A percentile compares a stretch with the other conserved stretches of the same genome.
phyloP scores from a whole-genome alignment of 2,797 vertebrate genomes.

The Pseudotriccus pelzelni region DNA sequence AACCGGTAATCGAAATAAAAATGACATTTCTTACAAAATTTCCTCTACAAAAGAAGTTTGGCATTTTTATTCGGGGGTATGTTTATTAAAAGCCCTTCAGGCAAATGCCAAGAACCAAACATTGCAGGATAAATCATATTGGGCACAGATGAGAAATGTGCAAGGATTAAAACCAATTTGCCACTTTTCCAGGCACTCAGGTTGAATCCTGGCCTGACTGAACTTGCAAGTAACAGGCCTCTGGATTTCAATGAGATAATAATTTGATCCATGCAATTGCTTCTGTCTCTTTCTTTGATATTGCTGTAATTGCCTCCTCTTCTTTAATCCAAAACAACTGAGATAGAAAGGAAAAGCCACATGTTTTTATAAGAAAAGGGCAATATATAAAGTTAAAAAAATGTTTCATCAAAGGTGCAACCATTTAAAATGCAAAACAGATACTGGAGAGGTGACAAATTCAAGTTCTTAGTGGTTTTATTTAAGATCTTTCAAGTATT shows the following conservation, averaged over 20 bases:
- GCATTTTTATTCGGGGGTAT: neutral
- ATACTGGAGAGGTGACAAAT: conserved; percentile 38
- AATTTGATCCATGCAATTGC: conserved; percentile 55
- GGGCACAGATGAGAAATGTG: conserved; percentile 33
- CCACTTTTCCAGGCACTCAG: conserved; percentile 14
- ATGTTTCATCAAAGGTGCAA: conserved; percentile 46
- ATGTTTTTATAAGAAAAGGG: conserved; percentile 35
- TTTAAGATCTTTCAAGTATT: conserved; percentile 17
- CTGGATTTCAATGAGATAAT: conserved; percentile 56
- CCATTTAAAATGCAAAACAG: conserved; percentile 48
- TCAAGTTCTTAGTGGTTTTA: neutral
- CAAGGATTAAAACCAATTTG: conserved; percentile 29
- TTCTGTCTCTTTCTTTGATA: conserved; percentile 62
- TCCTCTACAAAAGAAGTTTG: neutral
- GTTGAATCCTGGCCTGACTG: conserved; percentile 4
- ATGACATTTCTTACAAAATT: neutral
- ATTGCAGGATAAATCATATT: conserved; percentile 12
- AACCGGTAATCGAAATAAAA: neutral
- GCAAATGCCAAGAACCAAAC: neutral
- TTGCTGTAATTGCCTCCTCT: conserved; percentile 44
- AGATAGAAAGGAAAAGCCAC: conserved; percentile 51
- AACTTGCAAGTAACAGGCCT: conserved; percentile 13
- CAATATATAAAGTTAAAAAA: conserved; percentile 32
- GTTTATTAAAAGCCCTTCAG: neutral
- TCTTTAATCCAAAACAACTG: conserved; percentile 60